Evolutionary conservation across 2,113 vertebrate genomes (phyloP).

Genomic region (Muntiacus muntjak): DNA sequence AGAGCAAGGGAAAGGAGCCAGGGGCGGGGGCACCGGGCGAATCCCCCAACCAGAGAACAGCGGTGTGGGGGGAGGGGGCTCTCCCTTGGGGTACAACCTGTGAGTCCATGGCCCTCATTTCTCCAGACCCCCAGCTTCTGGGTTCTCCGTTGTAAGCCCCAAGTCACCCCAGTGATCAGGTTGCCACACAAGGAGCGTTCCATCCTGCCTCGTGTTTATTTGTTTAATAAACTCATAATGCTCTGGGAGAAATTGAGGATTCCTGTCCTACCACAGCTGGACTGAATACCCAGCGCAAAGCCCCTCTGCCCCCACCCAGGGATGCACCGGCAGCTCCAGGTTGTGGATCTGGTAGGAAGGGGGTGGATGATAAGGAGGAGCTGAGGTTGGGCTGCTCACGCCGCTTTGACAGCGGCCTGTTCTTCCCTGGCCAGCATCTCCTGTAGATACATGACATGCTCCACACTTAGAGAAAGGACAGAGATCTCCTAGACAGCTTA

Average conservation of each 20-base stretch:
- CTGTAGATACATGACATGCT: not conserved
- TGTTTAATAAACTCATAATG: not conserved
- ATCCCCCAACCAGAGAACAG: not conserved
- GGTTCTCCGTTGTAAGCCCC: not conserved
- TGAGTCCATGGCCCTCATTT: not conserved
- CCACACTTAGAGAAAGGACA: not conserved
- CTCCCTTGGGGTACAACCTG: not conserved
- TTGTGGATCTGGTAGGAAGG: rapidly evolving
- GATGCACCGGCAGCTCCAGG: not conserved
- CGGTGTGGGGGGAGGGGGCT: not conserved
- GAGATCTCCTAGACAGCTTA: not conserved
- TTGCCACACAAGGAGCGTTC: not conserved
- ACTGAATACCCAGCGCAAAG: not conserved
- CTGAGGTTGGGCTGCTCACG: not conserved
- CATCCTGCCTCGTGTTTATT: not conserved
- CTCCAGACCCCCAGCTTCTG: not conserved
- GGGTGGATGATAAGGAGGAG: not conserved
- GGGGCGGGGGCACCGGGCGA: not conserved
- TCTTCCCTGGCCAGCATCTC: not conserved
- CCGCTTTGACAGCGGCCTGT: not conserved
- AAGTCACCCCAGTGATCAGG: not conserved
- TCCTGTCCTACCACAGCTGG: not conserved
- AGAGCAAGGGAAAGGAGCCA: not conserved
- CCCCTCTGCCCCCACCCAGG: rapidly evolving
- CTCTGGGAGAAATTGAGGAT: not conserved